Base-by-base conservation (phyloP, 1,140 invertebrate genomes). In the Neotoxoptera formosana region DNA sequence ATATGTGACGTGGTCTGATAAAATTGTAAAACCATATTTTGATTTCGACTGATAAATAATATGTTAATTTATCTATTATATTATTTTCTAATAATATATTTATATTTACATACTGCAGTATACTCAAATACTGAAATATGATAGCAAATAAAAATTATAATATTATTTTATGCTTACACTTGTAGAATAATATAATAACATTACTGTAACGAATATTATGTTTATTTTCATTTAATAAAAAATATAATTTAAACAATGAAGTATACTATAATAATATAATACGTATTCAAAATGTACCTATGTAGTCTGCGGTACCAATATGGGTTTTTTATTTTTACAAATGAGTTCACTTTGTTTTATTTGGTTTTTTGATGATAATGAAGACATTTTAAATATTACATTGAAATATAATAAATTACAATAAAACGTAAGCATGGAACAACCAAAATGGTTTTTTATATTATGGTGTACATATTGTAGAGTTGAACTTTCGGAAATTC, bases 391-490 rank as follows among this genome's bases (percentile, higher is more conserved):
- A 17, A 76, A n/a, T 76, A 76, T n/a, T 76, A 14, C 30, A n/a
- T 76, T 76, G 3, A n/a, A 76, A 76, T 76, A 76, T 76, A 76
- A 76, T 76, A 76, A 76, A n/a, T 76, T n/a, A n/a, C n/a, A n/a
- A 21, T n/a, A 76, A 76, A 76, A 76, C 21, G 9, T 51, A 11
- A 51, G 17, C 0, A 51, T 17, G 48, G 11, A 51, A 51, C 11
- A 11, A 17, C 17, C 48, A 51, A 17, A 17, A 14, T 51, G 7
- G 7, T 11, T 67, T 67, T 30, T n/a, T 30, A 67, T n/a, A 67
- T 67, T n/a, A 67, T 67, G 56, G 56, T 11, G 25, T 60, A 60
- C 25, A 60, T 53, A 21, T 53, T 53, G 60, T n/a, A n/a, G 14
- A 67, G 4, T 67, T 67, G 6, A 6, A 67, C 60, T 14, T 11